Base-by-base conservation (phyloP, 2,888 invertebrate species). In the Hoplodrina blanda region DNA sequence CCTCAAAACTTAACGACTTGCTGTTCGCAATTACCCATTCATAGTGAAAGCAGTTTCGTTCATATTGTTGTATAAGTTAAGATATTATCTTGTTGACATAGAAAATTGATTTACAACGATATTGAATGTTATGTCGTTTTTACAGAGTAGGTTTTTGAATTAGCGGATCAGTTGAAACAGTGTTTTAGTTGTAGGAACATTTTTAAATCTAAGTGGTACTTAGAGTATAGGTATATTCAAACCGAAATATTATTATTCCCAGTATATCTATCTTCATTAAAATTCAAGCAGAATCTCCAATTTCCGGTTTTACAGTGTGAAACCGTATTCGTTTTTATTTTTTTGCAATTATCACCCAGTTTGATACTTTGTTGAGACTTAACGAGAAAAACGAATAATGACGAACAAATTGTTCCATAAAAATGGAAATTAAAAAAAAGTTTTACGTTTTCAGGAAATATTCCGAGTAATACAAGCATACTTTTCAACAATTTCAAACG, bases 361-460 rank as follows among this genome's bases (percentile, higher is more conserved):
- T 71, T 62, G 15, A 60, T 60, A 60, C 53, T 56, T 74, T 55
- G 62, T 59, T 60, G 19, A 52, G 61, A 65, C 33, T 61, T 78
- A 17, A 79, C 50, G 65, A 76, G 64, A 17, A 60, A 69, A 76
- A 53, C 49, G 60, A 59, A 61, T 66, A 62, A 76, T 67, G 53
- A 71, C 66, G 54, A 80, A 54, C 30, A 78, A 76, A 76, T 78
- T 49, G 62, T 56, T 57, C 17, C 13, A 65, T 76, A 37, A 71
- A 71, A 71, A 80, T 56, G 57, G 20, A 67, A 78, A 75, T 59
- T 49, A 54, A 46, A 65, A 66, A 37, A 63, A 62, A 60, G 15
- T 50, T 64, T 37, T 11, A 56, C 20, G 20, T 59, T 64, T 76
- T 25, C 30, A 41, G 20, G 59, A 75, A 54, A 57, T 44, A 57